Evolutionary conservation across 2,113 vertebrate species (phyloP), one percentile per base, ranked within the genome.

Genomic region (Callionymus lyra): DNA sequence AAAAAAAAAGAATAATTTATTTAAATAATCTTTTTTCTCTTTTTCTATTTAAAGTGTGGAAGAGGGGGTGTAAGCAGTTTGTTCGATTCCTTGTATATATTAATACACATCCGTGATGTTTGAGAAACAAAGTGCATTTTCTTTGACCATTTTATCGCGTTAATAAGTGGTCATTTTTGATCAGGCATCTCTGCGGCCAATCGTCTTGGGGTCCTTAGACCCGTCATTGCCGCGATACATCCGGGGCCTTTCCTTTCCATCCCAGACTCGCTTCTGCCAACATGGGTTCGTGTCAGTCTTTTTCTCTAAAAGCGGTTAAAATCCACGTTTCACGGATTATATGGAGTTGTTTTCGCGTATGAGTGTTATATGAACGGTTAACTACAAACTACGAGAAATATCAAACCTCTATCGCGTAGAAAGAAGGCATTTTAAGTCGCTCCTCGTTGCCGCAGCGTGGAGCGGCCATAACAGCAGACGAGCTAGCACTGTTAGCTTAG

Each of bases 201-300:
- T 12, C 34, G 13, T 14, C 0, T 2, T 1, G 16, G 56, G 76
- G 73, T 73, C 82, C 70, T 76, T 31, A 9, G 10, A 54, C 10
- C 47, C 63, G 42, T 56, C 67, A 48, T 78, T 53, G 71, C 59
- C 79, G 81, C 84, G 70, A 79, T 77, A 84, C 63, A 79, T 68
- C 1, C 52, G 82, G 86, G 84, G 55, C 42, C 62, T 69, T 76
- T 65, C 76, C 85, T 86, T 88, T 88, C 77, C 70, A 74, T 57
- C 82, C 77, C 70, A 68, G 77, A 61, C 81, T 81, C 74, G 56
- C 44, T 79, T 55, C 68, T 40, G 72, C 44, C 58, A 79, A 72
- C 73, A 88, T 89, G 87, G 86, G 87, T 89, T 79, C 2, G 85
- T 34, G 12, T 15, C 16, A 8, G 34, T 34, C 31, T 53, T 39